Percentiles rank a stretch among this genome's conserved stretches.
Conservation (phyloP, 1,140 invertebrate species). For the Pseudomyrmex dendroicus region DNA sequence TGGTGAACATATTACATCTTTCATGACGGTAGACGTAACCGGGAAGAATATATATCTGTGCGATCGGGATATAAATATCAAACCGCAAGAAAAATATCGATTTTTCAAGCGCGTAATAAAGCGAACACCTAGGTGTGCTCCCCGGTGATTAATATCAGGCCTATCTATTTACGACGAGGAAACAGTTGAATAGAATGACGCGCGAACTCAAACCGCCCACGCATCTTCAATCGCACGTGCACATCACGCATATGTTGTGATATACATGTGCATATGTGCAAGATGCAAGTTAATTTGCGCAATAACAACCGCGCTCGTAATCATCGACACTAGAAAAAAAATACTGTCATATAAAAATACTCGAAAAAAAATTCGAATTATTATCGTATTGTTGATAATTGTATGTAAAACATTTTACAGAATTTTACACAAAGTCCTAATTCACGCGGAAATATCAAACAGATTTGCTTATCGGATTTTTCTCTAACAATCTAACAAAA, state of each 20-base stretch:
- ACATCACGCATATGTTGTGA: background rate
- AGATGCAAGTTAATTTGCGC: too few relatives aligned
- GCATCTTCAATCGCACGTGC: slow-evolving; percentile 21
- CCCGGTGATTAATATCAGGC: slow-evolving; percentile 43
- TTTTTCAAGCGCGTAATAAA: slow-evolving; percentile 44
- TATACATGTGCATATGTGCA: background rate
- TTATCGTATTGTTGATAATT: too few relatives aligned
- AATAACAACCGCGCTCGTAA: too few relatives aligned
- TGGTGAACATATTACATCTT: slow-evolving; percentile 8
- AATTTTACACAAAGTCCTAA: too few relatives aligned
- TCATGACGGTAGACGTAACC: background rate
- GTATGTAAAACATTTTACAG: too few relatives aligned
- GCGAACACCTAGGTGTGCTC: background rate
- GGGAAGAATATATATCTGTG: background rate
- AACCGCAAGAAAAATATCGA: slow-evolving; percentile 33
- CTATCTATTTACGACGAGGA: slow-evolving; percentile 46
- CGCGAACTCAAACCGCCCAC: slow-evolving; percentile 18
- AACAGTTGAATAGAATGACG: slow-evolving; percentile 42
- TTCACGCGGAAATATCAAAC: too few relatives aligned
- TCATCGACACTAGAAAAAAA: too few relatives aligned
- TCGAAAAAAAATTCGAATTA: too few relatives aligned
- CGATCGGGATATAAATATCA: slow-evolving; percentile 33
- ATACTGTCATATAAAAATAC: too few relatives aligned
- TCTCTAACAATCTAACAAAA: too few relatives aligned
- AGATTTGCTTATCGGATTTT: too few relatives aligned